Percentiles rank a stretch among this genome's conserved stretches.
Evolutionary conservation across 2,888 invertebrate species (phyloP).

Genomic region (Diogma glabrata): DNA sequence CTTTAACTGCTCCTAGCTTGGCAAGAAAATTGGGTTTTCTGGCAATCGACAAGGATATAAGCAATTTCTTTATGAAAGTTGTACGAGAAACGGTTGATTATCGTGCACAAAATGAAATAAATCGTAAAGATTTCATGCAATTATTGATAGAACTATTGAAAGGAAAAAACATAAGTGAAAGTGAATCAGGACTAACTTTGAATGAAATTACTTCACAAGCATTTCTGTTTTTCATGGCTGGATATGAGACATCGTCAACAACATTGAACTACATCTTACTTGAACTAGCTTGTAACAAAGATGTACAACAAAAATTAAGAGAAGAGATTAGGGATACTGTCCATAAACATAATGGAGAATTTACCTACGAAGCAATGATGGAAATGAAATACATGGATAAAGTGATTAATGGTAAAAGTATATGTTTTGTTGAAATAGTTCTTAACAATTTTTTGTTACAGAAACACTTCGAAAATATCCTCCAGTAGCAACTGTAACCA

Average conservation of each 20-base stretch:
- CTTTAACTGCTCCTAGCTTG: neutral
- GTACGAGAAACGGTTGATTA: slow-evolving; percentile 32
- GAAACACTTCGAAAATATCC: slow-evolving; percentile 38
- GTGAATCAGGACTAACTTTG: slow-evolving; percentile 19
- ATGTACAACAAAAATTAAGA: slow-evolving; percentile 29
- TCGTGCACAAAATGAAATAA: slow-evolving; percentile 28
- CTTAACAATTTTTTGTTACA: neutral
- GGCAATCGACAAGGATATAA: neutral
- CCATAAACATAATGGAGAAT: slow-evolving; percentile 26
- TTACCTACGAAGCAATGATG: slow-evolving; percentile 35
- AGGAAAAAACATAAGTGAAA: no score
- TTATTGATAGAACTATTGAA: no score
- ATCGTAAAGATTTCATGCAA: slow-evolving; percentile 41
- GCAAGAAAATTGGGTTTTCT: neutral
- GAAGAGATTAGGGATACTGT: slow-evolving; percentile 31
- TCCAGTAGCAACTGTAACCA: slow-evolving; percentile 33
- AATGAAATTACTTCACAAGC: slow-evolving; percentile 33
- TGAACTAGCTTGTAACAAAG: slow-evolving; percentile 35
- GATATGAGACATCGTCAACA: slow-evolving; percentile 38
- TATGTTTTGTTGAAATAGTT: neutral
- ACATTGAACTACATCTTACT: slow-evolving; percentile 33
- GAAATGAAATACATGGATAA: slow-evolving; percentile 37
- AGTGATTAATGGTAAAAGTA: slow-evolving; percentile 31
- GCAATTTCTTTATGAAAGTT: slow-evolving; percentile 27
- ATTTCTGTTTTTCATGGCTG: slow-evolving; percentile 37